phyloP scores from a whole-genome alignment of 2,797 vertebrate genomes.

The Coendou prehensilis region DNA sequence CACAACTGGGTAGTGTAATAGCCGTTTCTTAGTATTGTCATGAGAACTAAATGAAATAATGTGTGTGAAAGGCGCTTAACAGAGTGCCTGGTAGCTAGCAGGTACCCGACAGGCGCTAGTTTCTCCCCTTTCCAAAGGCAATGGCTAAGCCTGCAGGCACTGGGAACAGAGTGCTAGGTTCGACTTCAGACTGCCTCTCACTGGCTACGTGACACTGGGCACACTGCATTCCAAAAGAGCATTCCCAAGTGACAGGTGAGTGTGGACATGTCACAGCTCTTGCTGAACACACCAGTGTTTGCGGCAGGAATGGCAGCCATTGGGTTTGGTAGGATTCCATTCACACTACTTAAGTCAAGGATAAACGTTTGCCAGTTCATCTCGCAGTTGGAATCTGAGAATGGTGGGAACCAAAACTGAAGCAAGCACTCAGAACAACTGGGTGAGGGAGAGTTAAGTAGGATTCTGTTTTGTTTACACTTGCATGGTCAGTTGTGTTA shows the following conservation, averaged over 20 bases:
- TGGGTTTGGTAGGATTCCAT: background rate
- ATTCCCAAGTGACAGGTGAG: conserved; percentile 34
- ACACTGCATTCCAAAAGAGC: background rate
- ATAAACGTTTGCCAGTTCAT: conserved; percentile 26
- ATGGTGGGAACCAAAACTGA: background rate
- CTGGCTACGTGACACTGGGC: background rate
- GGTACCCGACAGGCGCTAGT: background rate
- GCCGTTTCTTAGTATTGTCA: background rate
- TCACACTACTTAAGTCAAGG: background rate
- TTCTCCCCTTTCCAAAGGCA: background rate
- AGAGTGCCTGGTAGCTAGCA: background rate
- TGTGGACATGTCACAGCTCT: background rate
- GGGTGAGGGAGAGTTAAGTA: background rate
- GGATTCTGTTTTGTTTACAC: background rate
- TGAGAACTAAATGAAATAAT: background rate
- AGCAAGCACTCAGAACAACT: background rate
- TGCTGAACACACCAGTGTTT: background rate
- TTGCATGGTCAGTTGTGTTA: background rate
- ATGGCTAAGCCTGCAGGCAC: background rate
- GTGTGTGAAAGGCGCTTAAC: background rate
- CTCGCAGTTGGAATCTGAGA: conserved; percentile 19
- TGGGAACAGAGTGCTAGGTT: background rate
- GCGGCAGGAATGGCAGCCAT: background rate
- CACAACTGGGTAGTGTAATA: background rate
- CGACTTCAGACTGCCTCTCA: background rate